Percentiles rank a stretch among this genome's conserved stretches.
Evolutionary conservation across 1,140 invertebrate species (phyloP).

Genomic region (Aplysia californica): DNA sequence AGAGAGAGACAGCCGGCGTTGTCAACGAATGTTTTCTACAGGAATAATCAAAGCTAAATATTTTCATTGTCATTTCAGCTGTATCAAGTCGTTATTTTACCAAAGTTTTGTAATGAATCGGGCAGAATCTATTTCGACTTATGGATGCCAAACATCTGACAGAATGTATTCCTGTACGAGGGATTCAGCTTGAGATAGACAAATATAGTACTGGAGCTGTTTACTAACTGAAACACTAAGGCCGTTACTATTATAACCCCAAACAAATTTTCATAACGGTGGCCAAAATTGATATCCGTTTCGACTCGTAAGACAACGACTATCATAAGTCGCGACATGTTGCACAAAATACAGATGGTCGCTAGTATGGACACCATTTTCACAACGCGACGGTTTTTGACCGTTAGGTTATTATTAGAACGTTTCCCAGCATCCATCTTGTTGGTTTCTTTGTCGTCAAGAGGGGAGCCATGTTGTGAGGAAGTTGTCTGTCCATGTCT

Average conservation of each 20-base stretch:
- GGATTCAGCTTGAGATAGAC: neutral
- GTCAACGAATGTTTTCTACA: too few species aligned
- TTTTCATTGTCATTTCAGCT: too few species aligned
- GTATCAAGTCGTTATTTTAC: too few species aligned
- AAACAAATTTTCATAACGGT: neutral
- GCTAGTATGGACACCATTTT: neutral
- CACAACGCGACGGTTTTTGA: neutral
- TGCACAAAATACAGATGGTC: neutral
- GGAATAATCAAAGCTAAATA: too few species aligned
- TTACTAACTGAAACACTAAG: neutral
- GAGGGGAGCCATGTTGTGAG: neutral
- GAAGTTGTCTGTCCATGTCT: neutral
- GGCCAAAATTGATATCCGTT: neutral
- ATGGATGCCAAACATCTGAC: too few species aligned
- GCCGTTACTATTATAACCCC: neutral
- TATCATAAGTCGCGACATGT: neutral
- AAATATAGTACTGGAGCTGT: neutral
- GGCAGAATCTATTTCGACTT: too few species aligned
- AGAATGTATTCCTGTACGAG: neutral
- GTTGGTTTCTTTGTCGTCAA: neutral
- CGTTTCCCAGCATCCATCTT: neutral
- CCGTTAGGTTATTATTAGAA: too few species aligned
- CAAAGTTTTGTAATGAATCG: too few species aligned
- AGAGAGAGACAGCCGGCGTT: too few species aligned
- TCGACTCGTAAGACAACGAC: neutral